Evolutionary conservation across 2,888 invertebrate species (phyloP).

Genomic region (Cataglyphis rosenhaueri): DNA sequence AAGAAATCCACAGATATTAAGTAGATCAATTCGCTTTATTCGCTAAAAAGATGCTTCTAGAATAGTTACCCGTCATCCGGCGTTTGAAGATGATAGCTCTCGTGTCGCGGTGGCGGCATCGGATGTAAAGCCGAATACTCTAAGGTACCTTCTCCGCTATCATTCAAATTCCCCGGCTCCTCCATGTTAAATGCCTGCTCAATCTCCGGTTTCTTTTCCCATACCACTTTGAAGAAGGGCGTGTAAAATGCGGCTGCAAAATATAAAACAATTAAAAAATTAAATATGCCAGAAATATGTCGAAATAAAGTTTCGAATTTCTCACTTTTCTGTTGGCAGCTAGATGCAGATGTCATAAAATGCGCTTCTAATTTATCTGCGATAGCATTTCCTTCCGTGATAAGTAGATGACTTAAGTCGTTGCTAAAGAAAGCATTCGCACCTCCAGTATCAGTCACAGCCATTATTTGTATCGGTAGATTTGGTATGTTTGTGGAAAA

Average conservation of each 20-base stretch:
- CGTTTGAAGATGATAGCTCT: slow-evolving; percentile 90
- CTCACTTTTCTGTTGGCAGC: slow-evolving; percentile 94
- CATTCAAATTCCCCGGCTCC: slow-evolving; percentile 88
- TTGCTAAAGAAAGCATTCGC: slow-evolving; percentile 96
- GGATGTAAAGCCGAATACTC: slow-evolving; percentile 88
- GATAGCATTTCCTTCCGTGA: slow-evolving; percentile 96
- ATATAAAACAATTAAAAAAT: slow-evolving; percentile 33
- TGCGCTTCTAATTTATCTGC: slow-evolving; percentile 96
- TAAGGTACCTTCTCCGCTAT: slow-evolving; percentile 90
- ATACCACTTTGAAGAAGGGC: slow-evolving; percentile 98
- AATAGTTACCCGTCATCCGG: slow-evolving; percentile 86
- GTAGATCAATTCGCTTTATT: background rate
- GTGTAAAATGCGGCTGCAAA: slow-evolving; percentile 95
- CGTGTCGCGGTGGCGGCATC: slow-evolving; percentile 92
- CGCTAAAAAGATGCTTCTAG: slow-evolving; percentile 62
- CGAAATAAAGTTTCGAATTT: background rate
- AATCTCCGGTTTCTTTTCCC: slow-evolving; percentile 98
- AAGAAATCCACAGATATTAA: background rate
- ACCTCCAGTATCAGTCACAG: slow-evolving; percentile 95
- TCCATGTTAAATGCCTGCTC: slow-evolving; percentile 97
- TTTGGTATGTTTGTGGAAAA: slow-evolving; percentile 97
- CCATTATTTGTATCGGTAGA: slow-evolving; percentile 96
- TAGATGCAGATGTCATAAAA: slow-evolving; percentile 95
- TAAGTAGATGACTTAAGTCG: slow-evolving; percentile 94
- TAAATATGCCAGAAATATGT: background rate